Conservation (phyloP, 2,888 invertebrate genomes). For the Acanthosoma haemorrhoidale region DNA sequence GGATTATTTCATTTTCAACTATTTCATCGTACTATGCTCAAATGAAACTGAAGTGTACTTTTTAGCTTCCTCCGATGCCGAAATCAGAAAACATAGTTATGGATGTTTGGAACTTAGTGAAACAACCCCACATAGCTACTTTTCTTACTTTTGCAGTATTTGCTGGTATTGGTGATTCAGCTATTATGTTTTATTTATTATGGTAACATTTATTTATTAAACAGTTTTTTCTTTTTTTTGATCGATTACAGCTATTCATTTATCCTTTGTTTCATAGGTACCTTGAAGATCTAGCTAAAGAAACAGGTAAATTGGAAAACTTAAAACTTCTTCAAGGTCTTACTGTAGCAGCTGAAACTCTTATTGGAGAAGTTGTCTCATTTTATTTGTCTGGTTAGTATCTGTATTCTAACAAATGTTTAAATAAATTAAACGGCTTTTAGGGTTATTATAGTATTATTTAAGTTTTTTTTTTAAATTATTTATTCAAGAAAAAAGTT, state of each 20-base stretch:
- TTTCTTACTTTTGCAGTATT: slow-evolving; percentile 69
- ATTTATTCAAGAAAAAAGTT: no score
- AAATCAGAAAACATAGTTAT: slow-evolving; percentile 62
- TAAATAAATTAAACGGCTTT: no score
- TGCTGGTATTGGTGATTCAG: slow-evolving; percentile 72
- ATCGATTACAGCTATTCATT: background rate
- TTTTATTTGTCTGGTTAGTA: slow-evolving; percentile 62
- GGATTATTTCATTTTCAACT: slow-evolving; percentile 29
- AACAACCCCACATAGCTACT: slow-evolving; percentile 58
- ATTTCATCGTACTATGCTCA: background rate
- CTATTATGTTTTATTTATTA: slow-evolving; percentile 75
- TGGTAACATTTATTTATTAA: slow-evolving; percentile 53
- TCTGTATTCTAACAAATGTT: slow-evolving; percentile 9
- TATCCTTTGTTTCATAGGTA: slow-evolving; percentile 53
- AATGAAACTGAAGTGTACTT: background rate
- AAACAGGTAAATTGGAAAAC: slow-evolving; percentile 56
- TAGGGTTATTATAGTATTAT: no score
- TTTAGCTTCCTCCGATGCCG: slow-evolving; percentile 62
- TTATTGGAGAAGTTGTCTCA: slow-evolving; percentile 72
- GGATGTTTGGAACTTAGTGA: slow-evolving; percentile 59
- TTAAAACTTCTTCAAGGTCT: slow-evolving; percentile 76
- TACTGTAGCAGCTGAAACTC: slow-evolving; percentile 70
- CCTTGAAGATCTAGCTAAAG: slow-evolving; percentile 66
- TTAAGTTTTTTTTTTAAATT: no score
- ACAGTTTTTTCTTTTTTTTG: slow-evolving; percentile 55